These are phyloP conservation scores for Brassicogethes aeneus DNA, from an alignment of 2,888 invertebrate genomes.

Conservation along the genomic window DNA sequence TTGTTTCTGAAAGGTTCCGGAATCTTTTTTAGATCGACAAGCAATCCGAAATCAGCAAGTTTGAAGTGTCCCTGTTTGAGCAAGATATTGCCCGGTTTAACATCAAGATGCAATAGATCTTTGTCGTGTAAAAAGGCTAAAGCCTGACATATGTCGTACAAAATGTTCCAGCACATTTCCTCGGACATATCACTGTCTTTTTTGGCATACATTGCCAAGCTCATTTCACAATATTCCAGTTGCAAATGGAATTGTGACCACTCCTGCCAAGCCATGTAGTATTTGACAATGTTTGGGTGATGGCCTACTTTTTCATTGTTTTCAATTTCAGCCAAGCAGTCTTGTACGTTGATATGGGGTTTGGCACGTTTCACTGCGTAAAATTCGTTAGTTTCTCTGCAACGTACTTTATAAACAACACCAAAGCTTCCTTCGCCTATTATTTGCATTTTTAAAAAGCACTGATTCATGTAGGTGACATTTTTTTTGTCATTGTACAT, in stretches of 20 bases:
- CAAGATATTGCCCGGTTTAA: conserved; percentile 71
- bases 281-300: conserved; percentile 57
- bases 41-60: conserved; percentile 66
- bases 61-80: conserved; percentile 58
- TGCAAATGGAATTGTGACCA: conserved; percentile 57
- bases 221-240: conserved; percentile 59
- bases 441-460: conserved; percentile 51
- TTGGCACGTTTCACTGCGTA: conserved; percentile 67
- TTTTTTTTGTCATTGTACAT: conserved; percentile 36
- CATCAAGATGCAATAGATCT: conserved; percentile 63
- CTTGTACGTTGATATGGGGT: conserved; percentile 46
- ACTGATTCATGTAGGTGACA: conserved; percentile 55
- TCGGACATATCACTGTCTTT: conserved; percentile 51
- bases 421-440: conserved; percentile 72
- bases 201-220: conserved; percentile 49
- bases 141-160: conserved; percentile 55
- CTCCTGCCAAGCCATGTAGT: conserved; percentile 68
- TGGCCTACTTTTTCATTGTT: conserved; percentile 59
- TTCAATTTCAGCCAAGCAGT: conserved; percentile 55
- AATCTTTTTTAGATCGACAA: conserved; percentile 54
- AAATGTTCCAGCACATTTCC: conserved; percentile 53
- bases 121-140: conserved; percentile 59
- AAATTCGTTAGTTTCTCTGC: conserved; percentile 52
- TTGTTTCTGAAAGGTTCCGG: too few species aligned
- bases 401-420: conserved; percentile 59